Percentiles rank a stretch among this genome's conserved stretches.
phyloP scores from a whole-genome alignment of 92 coral and sea anemone species.

The Montipora capitata region DNA sequence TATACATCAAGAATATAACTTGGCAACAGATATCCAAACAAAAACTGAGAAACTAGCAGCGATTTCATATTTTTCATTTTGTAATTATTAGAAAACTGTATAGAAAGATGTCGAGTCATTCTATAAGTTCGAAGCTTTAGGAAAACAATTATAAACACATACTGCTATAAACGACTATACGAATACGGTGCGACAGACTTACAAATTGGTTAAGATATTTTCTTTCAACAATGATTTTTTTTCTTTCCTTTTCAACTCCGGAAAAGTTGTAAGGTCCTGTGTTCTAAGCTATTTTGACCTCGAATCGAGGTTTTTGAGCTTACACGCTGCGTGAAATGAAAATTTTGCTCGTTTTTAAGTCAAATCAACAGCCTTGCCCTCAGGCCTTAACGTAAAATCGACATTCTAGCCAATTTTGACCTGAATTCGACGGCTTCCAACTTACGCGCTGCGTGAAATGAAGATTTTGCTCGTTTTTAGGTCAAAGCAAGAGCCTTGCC shows the following conservation, averaged over 20 bases:
- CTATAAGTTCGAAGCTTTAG: too few species aligned
- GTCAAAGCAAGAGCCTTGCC: too few species aligned
- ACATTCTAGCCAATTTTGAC: too few species aligned
- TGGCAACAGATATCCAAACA: conserved; percentile 20
- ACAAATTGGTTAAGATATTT: too few species aligned
- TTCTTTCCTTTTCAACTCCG: background rate
- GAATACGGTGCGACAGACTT: too few species aligned
- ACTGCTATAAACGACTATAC: too few species aligned
- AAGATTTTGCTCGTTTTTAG: too few species aligned
- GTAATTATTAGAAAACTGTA: background rate
- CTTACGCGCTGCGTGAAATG: background rate
- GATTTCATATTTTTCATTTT: conserved; percentile 15
- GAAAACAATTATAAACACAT: too few species aligned
- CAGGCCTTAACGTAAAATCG: conserved; percentile 5
- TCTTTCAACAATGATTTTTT: too few species aligned
- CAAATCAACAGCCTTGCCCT: conserved; percentile 7
- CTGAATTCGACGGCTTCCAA: background rate
- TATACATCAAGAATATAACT: background rate
- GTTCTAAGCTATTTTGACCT: conserved; percentile 1
- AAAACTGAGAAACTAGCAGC: conserved; percentile 17
- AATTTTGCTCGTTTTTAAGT: conserved; percentile 4
- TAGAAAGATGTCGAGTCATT: too few species aligned
- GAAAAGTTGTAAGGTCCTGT: background rate
- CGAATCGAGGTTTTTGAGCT: background rate
- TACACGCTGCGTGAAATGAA: conserved; percentile 7